Base-by-base conservation (phyloP, 2,113 vertebrate genomes). In the Scomber japonicus region DNA sequence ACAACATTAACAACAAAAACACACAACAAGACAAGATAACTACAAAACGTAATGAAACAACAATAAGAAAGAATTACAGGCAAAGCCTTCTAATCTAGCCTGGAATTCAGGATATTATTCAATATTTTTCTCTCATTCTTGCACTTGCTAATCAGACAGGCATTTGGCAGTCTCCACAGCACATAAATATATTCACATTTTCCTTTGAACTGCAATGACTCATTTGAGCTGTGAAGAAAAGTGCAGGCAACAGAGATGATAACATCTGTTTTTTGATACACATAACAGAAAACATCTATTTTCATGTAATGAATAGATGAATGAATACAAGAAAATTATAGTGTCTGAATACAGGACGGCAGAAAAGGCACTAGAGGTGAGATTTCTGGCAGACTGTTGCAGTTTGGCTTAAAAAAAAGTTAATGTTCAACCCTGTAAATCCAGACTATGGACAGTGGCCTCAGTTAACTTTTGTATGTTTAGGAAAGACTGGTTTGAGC, bases 351-450 rank as follows among this genome's bases (percentile, higher is more conserved):
- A 5, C 40, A 1, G 4, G 11, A 12, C 16, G 3, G 13, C 11
- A n/a, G 11, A 60, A n/a, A 44, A 11, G 13, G 1, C 44, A 51
- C 2, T 3, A 3, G 8, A 19, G 9, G 19, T 45, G 2, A 8
- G n/a, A 27, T 61, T 63, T 78, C 19, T 49, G 19, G 51, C 3
- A 19, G 1, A 40, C 14, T 14, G 9, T 31, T 44, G 45, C 9
- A 61, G 30, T 76, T 64, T 80, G 31, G 21, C 19, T 53, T 9
- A 9, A 13, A 24, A 6, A 54, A 46, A 45, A 46, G 10, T 84
- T 80, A 84, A 84, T 80, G 31, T 78, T 77, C 1, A 66, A 85
- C 65, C 14, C 19, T 59, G 45, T 14, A 60, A 79, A 56, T 55
- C 44, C 27, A 61, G 30, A 60, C 53, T 48, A 3, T 45, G 45